Evolutionary conservation across 2,797 vertebrate species (phyloP).

Genomic region (Emys orbicularis): DNA sequence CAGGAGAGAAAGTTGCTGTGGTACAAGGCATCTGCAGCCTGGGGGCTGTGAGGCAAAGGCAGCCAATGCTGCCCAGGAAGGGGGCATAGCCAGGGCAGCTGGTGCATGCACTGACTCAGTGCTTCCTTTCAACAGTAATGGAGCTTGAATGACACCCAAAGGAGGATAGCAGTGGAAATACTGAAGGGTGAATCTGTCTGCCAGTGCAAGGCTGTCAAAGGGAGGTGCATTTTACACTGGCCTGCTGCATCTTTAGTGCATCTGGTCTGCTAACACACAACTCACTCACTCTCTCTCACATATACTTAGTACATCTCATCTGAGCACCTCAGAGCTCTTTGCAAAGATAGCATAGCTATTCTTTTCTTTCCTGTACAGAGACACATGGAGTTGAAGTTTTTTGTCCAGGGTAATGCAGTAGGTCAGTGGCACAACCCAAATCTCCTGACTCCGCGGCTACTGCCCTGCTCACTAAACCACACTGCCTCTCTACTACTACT

Average conservation of each 20-base stretch:
- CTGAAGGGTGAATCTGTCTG: not conserved
- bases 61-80: not conserved
- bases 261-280: not conserved
- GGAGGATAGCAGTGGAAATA: not conserved
- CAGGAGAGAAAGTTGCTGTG: not conserved
- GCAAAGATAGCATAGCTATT: not conserved
- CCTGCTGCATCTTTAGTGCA: not conserved
- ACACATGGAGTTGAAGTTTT: not conserved
- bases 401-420: not conserved
- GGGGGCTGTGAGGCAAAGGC: not conserved
- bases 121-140: not conserved
- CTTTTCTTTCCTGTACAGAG: not conserved
- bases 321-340: not conserved
- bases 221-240: not conserved
- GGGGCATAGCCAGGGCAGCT: not conserved
- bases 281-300: too few species aligned
- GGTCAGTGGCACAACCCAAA: fast-evolving
- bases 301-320: not conserved
- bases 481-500: constrained; percentile 55
- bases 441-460: not conserved
- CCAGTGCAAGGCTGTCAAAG: not conserved
- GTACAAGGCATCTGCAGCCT: not conserved
- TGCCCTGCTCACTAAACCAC: constrained; percentile 23
- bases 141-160: not conserved
- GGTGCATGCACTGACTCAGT: not conserved